These are phyloP conservation scores for Malurus splendens DNA, from an alignment of 2,797 vertebrate genomes.

Conservation along the genomic window DNA sequence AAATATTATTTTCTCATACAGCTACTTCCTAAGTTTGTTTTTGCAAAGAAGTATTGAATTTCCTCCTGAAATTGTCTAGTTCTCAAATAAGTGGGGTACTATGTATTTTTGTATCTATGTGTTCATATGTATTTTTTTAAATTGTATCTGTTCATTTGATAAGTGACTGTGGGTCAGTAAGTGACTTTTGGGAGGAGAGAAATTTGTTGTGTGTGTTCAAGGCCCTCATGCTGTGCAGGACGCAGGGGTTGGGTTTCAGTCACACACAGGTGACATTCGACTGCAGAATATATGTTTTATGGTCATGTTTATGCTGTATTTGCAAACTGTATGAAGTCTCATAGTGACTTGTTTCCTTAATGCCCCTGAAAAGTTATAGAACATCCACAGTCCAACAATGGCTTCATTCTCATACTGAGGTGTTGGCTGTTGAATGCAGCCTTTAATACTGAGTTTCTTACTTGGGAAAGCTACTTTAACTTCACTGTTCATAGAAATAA, in stretches of 20 bases:
- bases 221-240: neutral
- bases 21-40: neutral
- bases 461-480: slow-evolving; percentile 57
- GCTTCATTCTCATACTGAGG: slow-evolving; percentile 58
- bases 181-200: neutral
- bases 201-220: neutral
- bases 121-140: neutral
- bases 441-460: slow-evolving; percentile 59
- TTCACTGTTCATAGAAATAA: slow-evolving; percentile 61
- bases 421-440: slow-evolving; percentile 67
- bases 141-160: neutral
- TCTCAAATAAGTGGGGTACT: neutral
- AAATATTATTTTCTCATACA: neutral
- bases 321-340: slow-evolving; percentile 22
- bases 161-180: rapidly evolving
- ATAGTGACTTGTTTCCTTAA: slow-evolving; percentile 46
- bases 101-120: neutral
- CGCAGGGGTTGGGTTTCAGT: neutral
- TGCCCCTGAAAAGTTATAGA: slow-evolving; percentile 56
- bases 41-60: neutral
- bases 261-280: neutral
- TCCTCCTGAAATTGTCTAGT: neutral
- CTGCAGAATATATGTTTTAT: neutral
- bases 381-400: slow-evolving; percentile 53
- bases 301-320: neutral